phyloP scores from a whole-genome alignment of 2,797 vertebrate species.

The Semaprochilodus insignis region DNA sequence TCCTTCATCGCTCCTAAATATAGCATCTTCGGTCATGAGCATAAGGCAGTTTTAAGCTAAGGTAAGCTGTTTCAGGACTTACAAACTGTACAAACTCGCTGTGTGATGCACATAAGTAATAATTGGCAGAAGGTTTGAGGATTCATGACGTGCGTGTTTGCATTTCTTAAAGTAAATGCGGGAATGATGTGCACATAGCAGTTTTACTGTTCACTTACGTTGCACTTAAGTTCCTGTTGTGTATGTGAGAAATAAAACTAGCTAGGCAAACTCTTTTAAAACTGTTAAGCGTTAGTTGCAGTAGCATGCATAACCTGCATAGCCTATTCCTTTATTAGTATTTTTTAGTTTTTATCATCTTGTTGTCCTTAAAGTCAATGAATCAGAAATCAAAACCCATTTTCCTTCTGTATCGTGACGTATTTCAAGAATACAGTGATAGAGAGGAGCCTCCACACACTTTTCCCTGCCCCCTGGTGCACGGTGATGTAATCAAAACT shows the following conservation, averaged over 20 bases:
- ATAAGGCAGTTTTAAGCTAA: neutral
- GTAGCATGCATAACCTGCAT: neutral
- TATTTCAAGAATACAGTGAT: too few species aligned
- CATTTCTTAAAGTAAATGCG: neutral
- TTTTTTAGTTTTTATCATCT: too few species aligned
- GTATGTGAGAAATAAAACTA: neutral
- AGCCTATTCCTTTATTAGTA: neutral
- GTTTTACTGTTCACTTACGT: neutral
- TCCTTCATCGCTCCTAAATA: neutral
- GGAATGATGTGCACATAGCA: neutral
- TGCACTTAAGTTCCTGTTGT: neutral
- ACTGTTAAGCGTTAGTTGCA: neutral
- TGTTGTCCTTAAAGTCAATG: too few species aligned
- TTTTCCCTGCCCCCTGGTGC: too few species aligned
- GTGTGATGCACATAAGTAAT: slow-evolving; percentile 2
- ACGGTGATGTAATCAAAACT: too few species aligned
- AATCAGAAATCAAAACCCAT: too few species aligned
- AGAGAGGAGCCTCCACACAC: too few species aligned
- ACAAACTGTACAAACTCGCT: neutral
- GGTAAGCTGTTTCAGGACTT: neutral
- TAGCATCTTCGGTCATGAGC: neutral
- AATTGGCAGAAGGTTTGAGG: neutral
- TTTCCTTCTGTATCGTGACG: too few species aligned
- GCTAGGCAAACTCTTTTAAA: neutral
- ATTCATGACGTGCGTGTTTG: neutral